Conservation (phyloP, 2,888 invertebrate genomes). For the Alcis repandata region DNA sequence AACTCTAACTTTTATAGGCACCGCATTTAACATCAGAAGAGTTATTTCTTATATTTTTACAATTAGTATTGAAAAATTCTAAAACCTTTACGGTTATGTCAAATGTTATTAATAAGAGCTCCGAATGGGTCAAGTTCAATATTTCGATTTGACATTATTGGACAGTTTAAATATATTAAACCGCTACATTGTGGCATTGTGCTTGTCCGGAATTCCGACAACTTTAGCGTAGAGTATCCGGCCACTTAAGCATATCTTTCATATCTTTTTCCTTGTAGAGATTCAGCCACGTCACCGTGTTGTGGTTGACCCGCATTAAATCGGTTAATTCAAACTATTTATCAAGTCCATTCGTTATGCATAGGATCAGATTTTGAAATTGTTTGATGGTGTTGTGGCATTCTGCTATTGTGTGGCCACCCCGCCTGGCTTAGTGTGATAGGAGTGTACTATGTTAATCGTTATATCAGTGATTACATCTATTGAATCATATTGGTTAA, state of each 20-base stretch:
- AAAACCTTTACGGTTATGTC: no score
- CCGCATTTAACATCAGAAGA: no score
- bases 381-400: constrained; percentile 85
- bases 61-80: no score
- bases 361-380: constrained; percentile 85
- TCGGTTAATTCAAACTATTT: constrained; percentile 87
- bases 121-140: no score
- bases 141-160: neutral
- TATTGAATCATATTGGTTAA: constrained; percentile 68
- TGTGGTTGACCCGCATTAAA: constrained; percentile 87
- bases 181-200: neutral
- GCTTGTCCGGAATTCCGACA: constrained; percentile 12
- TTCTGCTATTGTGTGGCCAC: constrained; percentile 71
- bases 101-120: no score
- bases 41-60: no score
- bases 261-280: constrained; percentile 23
- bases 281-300: constrained; percentile 68
- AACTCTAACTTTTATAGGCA: no score
- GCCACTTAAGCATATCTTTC: neutral
- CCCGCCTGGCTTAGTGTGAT: constrained; percentile 79
- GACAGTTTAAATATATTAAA: neutral
- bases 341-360: constrained; percentile 85
- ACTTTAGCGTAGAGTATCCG: constrained; percentile 6
- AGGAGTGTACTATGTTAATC: constrained; percentile 83
- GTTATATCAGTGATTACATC: constrained; percentile 76